These are phyloP conservation scores for Lamellibrachia satsuma DNA, from an alignment of 2,888 invertebrate genomes.

Conservation along the genomic window DNA sequence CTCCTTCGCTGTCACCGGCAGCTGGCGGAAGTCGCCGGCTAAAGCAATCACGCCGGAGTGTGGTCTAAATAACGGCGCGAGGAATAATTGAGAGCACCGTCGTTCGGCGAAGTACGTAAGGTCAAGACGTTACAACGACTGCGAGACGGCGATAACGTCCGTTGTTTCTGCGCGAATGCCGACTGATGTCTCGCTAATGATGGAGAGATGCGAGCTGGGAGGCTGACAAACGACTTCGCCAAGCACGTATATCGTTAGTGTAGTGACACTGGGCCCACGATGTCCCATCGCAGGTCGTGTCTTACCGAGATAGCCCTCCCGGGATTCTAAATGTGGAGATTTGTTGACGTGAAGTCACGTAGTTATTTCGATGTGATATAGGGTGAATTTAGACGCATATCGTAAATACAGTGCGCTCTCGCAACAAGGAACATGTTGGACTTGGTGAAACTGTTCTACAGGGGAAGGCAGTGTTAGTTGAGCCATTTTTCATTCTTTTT, in stretches of 20 bases:
- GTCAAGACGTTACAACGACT: not conserved
- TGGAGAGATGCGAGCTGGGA: not conserved
- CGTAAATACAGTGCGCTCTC: too few species aligned
- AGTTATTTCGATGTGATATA: not conserved
- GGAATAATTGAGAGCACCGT: not conserved
- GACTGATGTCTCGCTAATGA: not conserved
- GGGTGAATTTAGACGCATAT: not conserved
- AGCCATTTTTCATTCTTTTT: too few species aligned
- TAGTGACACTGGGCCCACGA: not conserved
- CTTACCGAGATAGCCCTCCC: not conserved
- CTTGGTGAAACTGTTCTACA: too few species aligned
- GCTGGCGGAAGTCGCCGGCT: not conserved
- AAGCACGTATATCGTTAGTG: not conserved
- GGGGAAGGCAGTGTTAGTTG: too few species aligned
- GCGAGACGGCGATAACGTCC: not conserved
- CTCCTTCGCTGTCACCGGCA: not conserved
- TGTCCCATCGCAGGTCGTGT: not conserved
- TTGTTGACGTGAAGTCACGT: not conserved
- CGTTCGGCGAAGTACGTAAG: not conserved
- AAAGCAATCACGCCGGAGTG: not conserved
- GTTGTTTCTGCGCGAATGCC: not conserved
- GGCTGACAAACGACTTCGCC: not conserved
- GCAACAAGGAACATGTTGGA: too few species aligned
- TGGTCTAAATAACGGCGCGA: not conserved
- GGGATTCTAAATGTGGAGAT: not conserved